phyloP scores from a whole-genome alignment of 2,113 vertebrate species.

The Brachyistius frenatus region DNA sequence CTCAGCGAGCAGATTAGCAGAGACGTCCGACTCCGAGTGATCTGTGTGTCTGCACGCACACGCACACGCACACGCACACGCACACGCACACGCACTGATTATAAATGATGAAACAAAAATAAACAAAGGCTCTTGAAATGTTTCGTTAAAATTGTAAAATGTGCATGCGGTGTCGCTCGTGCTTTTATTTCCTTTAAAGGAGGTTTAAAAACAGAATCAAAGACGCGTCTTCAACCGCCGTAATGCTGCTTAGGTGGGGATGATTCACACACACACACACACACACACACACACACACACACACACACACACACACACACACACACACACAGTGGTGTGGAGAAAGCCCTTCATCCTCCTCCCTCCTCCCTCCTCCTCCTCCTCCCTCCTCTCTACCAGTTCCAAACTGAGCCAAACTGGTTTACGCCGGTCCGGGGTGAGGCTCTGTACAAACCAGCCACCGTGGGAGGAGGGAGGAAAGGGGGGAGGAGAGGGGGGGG shows the following conservation, averaged over 20 bases:
- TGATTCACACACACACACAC: neutral
- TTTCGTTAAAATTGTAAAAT: neutral
- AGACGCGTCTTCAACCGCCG: slow-evolving; percentile 29
- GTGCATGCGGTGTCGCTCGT: slow-evolving; percentile 2
- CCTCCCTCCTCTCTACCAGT: neutral
- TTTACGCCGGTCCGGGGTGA: slow-evolving; percentile 74
- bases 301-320: slow-evolving; percentile 65
- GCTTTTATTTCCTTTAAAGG: neutral
- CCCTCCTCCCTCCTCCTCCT: neutral
- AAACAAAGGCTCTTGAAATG: neutral
- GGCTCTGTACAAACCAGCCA: slow-evolving; percentile 1
- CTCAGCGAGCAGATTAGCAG: slow-evolving; percentile 75
- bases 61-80: slow-evolving; percentile 19
- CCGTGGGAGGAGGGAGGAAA: too few relatives aligned
- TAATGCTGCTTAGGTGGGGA: slow-evolving; percentile 61
- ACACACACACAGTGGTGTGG: slow-evolving; percentile 29
- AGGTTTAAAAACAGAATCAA: slow-evolving; percentile 31
- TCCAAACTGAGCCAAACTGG: slow-evolving; percentile 75
- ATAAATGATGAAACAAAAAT: neutral
- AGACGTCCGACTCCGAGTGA: slow-evolving; percentile 55
- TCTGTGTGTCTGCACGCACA: slow-evolving; percentile 40
- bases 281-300: slow-evolving; percentile 41
- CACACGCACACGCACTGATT: slow-evolving; percentile 5
- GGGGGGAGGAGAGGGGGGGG: slow-evolving; percentile 14
- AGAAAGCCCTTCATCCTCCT: slow-evolving; percentile 27